Evolutionary conservation across 2,797 vertebrate genomes (phyloP).

Genomic region (Gallinago solitaria): DNA sequence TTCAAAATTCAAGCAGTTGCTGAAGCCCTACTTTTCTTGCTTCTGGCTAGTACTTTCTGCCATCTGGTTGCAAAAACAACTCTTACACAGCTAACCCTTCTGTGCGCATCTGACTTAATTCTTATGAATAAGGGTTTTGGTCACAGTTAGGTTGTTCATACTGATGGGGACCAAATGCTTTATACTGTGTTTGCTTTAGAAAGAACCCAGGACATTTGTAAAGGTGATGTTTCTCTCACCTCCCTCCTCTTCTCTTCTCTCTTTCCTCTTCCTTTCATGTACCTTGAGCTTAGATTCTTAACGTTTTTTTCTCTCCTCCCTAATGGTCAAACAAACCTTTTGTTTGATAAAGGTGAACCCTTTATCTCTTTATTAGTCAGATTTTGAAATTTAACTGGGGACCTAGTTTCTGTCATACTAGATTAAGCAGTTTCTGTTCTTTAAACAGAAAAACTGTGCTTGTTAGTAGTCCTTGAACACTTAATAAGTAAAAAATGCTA

Average conservation of each 20-base stretch:
- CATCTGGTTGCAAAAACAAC: background rate
- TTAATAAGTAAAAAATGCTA: background rate
- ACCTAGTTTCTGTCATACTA: background rate
- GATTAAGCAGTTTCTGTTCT: slow-evolving; percentile 24
- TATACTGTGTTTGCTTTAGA: background rate
- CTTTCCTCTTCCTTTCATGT: slow-evolving; percentile 24
- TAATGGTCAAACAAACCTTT: slow-evolving; percentile 20
- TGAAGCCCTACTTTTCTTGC: background rate
- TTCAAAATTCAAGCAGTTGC: background rate
- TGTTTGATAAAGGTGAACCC: background rate
- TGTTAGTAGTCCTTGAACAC: slow-evolving; percentile 12
- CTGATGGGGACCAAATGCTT: background rate
- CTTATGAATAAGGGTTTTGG: background rate
- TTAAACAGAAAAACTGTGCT: background rate
- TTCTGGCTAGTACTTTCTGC: background rate
- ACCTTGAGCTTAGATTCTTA: slow-evolving; percentile 12
- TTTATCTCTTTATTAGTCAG: slow-evolving; percentile 23
- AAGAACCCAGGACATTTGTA: background rate
- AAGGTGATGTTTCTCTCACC: background rate
- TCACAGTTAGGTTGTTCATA: background rate
- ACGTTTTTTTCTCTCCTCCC: background rate
- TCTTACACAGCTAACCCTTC: background rate
- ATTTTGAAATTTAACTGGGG: slow-evolving; percentile 1
- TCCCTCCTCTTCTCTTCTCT: background rate
- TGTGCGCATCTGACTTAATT: background rate